Conservation (phyloP, 2,888 invertebrate species). For the Limulus polyphemus region DNA sequence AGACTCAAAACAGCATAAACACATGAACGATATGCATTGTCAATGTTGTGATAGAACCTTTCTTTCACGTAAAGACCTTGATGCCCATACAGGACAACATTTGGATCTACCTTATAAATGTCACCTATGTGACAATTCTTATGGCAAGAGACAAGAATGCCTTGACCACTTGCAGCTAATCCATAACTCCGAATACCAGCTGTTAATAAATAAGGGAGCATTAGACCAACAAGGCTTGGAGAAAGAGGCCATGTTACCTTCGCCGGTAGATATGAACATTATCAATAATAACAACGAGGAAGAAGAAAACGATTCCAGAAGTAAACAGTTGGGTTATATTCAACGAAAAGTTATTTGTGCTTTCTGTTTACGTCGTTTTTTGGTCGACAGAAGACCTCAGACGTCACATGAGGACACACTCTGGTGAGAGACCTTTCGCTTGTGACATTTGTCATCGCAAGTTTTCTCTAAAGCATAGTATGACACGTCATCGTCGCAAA, state of each 20-base stretch:
- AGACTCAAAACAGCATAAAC: constrained; percentile 3
- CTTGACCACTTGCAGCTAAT: constrained; percentile 63
- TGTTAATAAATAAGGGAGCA: constrained; percentile 47
- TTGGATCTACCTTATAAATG: constrained; percentile 59
- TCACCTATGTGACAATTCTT: constrained; percentile 80
- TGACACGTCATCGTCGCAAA: constrained; percentile 84
- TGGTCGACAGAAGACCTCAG: constrained; percentile 90
- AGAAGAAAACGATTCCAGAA: constrained; percentile 11
- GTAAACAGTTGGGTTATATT: background rate
- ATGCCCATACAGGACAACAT: no score
- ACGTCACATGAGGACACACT: constrained; percentile 86
- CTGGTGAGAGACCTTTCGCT: constrained; percentile 79
- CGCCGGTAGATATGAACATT: background rate
- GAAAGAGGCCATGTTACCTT: constrained; percentile 23
- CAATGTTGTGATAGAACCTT: no score
- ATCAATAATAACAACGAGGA: constrained; percentile 34
- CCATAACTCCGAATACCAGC: constrained; percentile 64
- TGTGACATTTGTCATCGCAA: constrained; percentile 76
- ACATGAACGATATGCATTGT: no score
- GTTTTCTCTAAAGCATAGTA: constrained; percentile 86
- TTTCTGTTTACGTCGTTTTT: constrained; percentile 80
- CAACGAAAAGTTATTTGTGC: constrained; percentile 44
- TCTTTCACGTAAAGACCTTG: no score
- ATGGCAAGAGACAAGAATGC: constrained; percentile 62
- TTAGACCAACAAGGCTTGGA: constrained; percentile 19